Conservation (phyloP, 2,797 vertebrate genomes). For the Nasua narica region DNA sequence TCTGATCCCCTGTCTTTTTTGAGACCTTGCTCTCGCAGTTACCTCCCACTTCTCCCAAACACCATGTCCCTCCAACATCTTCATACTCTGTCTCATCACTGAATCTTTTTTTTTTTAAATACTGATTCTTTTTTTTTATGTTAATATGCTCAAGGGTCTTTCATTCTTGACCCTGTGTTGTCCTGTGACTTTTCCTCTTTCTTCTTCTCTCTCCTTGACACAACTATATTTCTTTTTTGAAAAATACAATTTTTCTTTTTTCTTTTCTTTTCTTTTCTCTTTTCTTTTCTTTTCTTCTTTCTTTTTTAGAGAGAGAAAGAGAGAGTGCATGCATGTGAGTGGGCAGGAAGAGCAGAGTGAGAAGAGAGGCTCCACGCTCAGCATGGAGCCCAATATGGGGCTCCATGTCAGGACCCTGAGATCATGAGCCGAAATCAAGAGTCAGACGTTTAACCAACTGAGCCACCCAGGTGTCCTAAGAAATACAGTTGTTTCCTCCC, state of each 20-base stretch:
- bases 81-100: too few relatives aligned
- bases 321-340: too few relatives aligned
- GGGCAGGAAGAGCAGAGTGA: too few relatives aligned
- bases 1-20: too few relatives aligned
- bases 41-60: too few relatives aligned
- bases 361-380: neutral
- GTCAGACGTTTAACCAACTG: too few relatives aligned
- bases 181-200: neutral
- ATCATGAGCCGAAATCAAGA: too few relatives aligned
- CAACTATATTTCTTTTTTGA: neutral
- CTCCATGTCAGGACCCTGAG: neutral
- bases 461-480: too few relatives aligned
- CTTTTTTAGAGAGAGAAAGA: neutral
- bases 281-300: neutral
- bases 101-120: too few relatives aligned
- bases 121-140: neutral
- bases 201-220: neutral
- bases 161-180: neutral
- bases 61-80: too few relatives aligned
- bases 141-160: neutral
- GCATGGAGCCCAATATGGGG: neutral
- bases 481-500: too few relatives aligned
- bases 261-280: neutral
- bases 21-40: too few relatives aligned
- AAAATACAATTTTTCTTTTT: neutral